These are phyloP conservation scores for Hyla sarda DNA, from an alignment of 2,113 vertebrate species.

Conservation along the genomic window DNA sequence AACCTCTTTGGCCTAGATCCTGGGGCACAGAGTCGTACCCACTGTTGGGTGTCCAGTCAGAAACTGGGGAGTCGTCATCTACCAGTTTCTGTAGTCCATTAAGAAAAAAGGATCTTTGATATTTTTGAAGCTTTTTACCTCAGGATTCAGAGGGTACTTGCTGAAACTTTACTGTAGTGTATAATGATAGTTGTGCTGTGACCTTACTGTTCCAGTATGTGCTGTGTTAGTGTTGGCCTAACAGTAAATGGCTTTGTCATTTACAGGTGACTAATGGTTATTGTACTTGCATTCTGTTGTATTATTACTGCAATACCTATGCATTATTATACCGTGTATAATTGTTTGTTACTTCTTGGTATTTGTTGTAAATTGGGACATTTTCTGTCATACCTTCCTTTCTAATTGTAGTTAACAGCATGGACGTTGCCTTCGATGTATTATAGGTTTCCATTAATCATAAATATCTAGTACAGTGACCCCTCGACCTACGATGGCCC, in stretches of 20 bases:
- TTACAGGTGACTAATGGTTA: not conserved
- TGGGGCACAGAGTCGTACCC: not conserved
- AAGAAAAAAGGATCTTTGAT: not conserved
- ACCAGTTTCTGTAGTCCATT: not conserved
- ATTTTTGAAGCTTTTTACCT: not conserved
- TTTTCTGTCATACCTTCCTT: not conserved
- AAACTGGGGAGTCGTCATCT: no score
- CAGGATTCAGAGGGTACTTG: not conserved
- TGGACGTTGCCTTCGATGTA: no score
- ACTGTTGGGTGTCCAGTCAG: not conserved
- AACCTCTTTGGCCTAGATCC: not conserved
- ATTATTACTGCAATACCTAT: not conserved
- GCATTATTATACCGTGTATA: not conserved
- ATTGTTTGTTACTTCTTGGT: not conserved
- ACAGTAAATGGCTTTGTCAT: not conserved
- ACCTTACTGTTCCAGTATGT: not conserved
- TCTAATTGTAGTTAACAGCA: no score
- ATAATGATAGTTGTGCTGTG: not conserved
- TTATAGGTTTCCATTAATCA: no score
- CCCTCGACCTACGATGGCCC: no score
- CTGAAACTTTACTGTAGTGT: not conserved
- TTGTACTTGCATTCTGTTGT: not conserved
- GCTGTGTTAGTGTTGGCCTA: not conserved
- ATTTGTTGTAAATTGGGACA: not conserved
- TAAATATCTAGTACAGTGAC: no score